These are phyloP conservation scores for Diadophis punctatus DNA, from an alignment of 2,113 vertebrate species.

Conservation along the genomic window DNA sequence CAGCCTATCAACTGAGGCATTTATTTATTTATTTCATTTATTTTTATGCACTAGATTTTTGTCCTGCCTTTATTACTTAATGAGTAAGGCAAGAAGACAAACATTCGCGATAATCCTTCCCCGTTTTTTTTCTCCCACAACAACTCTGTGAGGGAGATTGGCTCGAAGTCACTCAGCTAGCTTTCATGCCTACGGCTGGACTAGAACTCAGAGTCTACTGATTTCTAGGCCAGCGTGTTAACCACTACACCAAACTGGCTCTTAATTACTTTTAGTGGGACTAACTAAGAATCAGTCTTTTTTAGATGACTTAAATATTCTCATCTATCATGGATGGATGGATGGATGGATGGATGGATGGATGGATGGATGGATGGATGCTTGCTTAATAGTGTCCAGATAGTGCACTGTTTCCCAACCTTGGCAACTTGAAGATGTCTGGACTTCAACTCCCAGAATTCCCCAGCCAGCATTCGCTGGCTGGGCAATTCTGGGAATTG, in stretches of 20 bases:
- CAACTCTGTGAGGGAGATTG: background rate
- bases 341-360: fast-evolving
- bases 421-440: too few relatives aligned
- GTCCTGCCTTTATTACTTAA: background rate
- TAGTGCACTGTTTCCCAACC: too few relatives aligned
- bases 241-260: background rate
- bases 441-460: too few relatives aligned
- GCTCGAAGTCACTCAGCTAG: background rate
- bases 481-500: too few relatives aligned
- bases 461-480: too few relatives aligned
- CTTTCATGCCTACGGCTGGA: background rate
- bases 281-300: background rate
- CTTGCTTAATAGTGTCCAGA: background rate
- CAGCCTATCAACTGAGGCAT: background rate
- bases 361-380: too few relatives aligned
- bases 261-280: background rate
- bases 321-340: too few relatives aligned
- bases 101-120: background rate
- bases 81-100: background rate
- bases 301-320: background rate
- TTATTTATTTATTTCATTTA: background rate
- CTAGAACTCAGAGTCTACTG: background rate
- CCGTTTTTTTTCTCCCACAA: too few relatives aligned
- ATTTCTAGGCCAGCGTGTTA: background rate
- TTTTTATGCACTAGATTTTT: background rate